Percentiles rank a stretch among this genome's conserved stretches.
phyloP scores from a whole-genome alignment of 2,113 vertebrate genomes.

The Tragelaphus strepsiceros region DNA sequence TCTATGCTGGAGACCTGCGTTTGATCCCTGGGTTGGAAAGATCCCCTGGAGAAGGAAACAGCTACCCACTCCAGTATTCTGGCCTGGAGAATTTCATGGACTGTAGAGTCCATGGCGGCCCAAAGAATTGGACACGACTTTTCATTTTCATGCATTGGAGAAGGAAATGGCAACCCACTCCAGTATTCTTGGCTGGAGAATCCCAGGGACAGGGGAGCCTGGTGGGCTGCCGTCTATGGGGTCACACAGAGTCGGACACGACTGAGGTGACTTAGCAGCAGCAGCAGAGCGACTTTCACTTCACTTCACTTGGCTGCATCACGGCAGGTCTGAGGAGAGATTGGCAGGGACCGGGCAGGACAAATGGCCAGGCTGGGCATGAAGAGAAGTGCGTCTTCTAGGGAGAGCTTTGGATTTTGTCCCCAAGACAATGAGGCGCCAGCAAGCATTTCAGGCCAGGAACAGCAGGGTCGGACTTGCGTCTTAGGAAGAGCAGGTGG shows the following conservation, averaged over 20 bases:
- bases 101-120: neutral
- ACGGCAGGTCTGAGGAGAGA: accelerated
- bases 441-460: neutral
- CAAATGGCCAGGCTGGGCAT: neutral
- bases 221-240: too few relatives aligned
- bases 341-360: neutral
- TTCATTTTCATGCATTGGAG: too few relatives aligned
- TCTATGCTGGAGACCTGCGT: neutral
- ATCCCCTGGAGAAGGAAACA: neutral
- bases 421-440: neutral
- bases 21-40: neutral
- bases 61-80: neutral
- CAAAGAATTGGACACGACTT: neutral
- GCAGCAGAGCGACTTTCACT: neutral
- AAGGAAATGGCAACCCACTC: too few relatives aligned
- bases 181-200: too few relatives aligned
- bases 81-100: neutral
- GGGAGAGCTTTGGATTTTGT: neutral
- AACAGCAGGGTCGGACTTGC: neutral
- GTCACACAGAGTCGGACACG: too few relatives aligned
- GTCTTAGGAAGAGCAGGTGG: neutral
- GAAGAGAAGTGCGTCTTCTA: neutral
- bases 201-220: too few relatives aligned
- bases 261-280: too few relatives aligned
- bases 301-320: neutral